Base-by-base conservation (phyloP, 2,113 vertebrate genomes). In the Mus musculus region DNA sequence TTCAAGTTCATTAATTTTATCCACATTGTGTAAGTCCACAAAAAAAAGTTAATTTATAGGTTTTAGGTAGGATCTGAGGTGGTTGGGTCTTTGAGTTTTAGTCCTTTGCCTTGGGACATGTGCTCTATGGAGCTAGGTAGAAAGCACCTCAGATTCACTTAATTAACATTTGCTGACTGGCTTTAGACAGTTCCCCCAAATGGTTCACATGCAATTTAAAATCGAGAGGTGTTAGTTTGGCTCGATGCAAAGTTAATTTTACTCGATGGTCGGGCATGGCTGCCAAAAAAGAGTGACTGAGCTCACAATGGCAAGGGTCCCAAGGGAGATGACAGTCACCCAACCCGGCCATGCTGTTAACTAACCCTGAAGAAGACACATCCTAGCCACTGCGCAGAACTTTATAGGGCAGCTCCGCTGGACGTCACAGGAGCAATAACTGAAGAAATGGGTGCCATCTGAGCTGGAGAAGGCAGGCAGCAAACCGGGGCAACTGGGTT, bases 141-240 rank as follows among this genome's bases (percentile, higher is more conserved):
- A 88, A 73, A 82, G 54, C 13, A 75, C 30, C 78, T 85, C 56
- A 92, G 78, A 54, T 69, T 88, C 54, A 52, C 1, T 71, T 76
- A 84, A 24, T 89, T 93, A 80, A 26, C 89, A 76, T 75, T 75
- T 61, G 39, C 52, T 82, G 33, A 69, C 24, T 75, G 30, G 7
- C 46, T 88, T 59, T 86, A 77, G 69, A 52, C 36, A 59, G 28
- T 36, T 85, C 26, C 71, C n/a, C n/a, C 63, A 89, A 73, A 67
- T 81, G n/a, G 61, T 86, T 84, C 20, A 76, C 26, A 22, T 76
- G 24, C n/a, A 96, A 12, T 72, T 88, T 76, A 77, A 95, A 59
- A 49, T 89, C 54, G 28, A 36, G 84, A 95, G 33, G 19, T 63
- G 6, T 63, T 89, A 6, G 42, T 49, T 71, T 95, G 77, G 24